Base-by-base conservation (phyloP, 2,888 invertebrate genomes). In the Eupithecia pulchellata region DNA sequence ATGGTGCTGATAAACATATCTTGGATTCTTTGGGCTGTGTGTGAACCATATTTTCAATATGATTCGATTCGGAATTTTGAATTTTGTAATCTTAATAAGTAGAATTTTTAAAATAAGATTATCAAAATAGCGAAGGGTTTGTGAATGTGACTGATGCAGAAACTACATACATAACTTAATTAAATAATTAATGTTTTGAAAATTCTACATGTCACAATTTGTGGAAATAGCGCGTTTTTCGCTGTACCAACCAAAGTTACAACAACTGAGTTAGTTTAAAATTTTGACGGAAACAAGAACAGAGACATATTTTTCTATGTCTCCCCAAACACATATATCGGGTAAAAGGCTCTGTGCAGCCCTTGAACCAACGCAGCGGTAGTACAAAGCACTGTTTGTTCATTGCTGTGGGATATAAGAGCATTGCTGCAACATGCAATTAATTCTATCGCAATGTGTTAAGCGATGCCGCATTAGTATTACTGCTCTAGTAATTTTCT, bases 321-420 rank as follows among this genome's bases (percentile, higher is more conserved):
- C 55, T 63, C 4, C n/a, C 67, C 64, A 68, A 42, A 68, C 69
- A 73, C 65, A 69, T 47, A 55, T 73, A 47, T 47, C 20, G 11
- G 61, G 68, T 72, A 76, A 72, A 75, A 77, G 76, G 75, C 69
- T 72, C 73, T 71, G 68, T 71, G 63, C 70, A 64, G 71, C 75
- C 76, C 73, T 76, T 76, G 73, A 76, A 69, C 64, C 68, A 64
- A 57, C 68, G 65, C 66, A 62, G 60, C 68, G 66, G 62, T 67
- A 69, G 65, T 70, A 72, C 77, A 76, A 77, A 74, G 67, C 74
- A 52, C 36, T 61, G 60, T 30, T 20, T 42, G 71, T 68, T 74
- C 70, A 75, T 57, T 72, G 73, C 72, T 72, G 72, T 71, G 72
- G 68, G 72, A 73, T 61, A 74, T 69, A 75, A 69, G 64, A 62